Conservation (phyloP, 30 jellyfish, hydroid and myxozoan genomes). For the Aurelia coerulea region DNA sequence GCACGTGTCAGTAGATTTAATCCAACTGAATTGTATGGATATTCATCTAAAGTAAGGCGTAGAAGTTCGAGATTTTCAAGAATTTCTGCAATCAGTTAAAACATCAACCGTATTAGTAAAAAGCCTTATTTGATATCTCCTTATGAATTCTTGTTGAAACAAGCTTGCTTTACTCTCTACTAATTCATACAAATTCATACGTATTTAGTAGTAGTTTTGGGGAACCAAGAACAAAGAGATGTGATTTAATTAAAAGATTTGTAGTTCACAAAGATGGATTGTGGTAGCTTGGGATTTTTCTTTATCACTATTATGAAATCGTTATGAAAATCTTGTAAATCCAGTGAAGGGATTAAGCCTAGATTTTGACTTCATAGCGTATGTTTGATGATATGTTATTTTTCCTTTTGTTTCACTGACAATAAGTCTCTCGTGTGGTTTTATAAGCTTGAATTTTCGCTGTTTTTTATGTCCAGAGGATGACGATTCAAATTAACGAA, state of each 20-base stretch:
- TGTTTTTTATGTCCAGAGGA: constrained; percentile 1
- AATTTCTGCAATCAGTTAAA: too few relatives aligned
- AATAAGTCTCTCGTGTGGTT: constrained; percentile 20
- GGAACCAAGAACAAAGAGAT: constrained; percentile 29
- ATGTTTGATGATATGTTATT: constrained; percentile 1
- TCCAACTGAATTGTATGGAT: too few relatives aligned
- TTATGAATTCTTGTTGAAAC: constrained; percentile 25
- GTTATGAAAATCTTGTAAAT: constrained; percentile 34
- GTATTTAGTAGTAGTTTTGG: constrained; percentile 26
- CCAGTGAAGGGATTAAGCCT: too few relatives aligned
- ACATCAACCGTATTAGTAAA: constrained; percentile 17
- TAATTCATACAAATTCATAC: constrained; percentile 24
- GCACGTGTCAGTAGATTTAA: too few relatives aligned
- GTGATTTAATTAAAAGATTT: constrained; percentile 44
- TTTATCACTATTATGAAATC: constrained; percentile 41
- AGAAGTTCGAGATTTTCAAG: too few relatives aligned
- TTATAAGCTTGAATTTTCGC: not conserved
- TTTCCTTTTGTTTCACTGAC: not conserved
- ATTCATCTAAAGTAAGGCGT: too few relatives aligned
- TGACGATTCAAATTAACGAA: constrained; percentile 3
- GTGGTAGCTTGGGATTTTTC: constrained; percentile 35
- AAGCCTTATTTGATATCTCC: constrained; percentile 37
- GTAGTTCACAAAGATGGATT: constrained; percentile 29
- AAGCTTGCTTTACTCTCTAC: constrained; percentile 13
- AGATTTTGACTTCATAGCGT: not conserved